Base-by-base conservation (phyloP, 1,140 invertebrate species). In the Manduca sexta region DNA sequence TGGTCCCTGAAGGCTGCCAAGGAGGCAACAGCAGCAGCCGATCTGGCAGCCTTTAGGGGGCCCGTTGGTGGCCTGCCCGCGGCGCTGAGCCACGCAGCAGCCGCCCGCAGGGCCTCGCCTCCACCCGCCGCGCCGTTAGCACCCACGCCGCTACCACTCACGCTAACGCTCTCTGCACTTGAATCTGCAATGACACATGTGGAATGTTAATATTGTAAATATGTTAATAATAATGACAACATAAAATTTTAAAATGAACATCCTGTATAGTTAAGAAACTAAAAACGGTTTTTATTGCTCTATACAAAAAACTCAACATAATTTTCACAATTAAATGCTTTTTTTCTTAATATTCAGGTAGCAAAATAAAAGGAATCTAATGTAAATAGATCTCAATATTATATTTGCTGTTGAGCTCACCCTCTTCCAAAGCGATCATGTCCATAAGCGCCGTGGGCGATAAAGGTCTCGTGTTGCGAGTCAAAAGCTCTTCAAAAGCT, bases 401-500 rank as follows among this genome's bases (percentile, higher is more conserved):
- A n/a, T n/a, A n/a, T n/a, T n/a, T n/a, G n/a, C n/a, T n/a, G n/a
- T n/a, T n/a, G n/a, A n/a, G n/a, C 40, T 35, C 81, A 90, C 94
- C 95, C 81, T 97, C 96, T 79, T 97, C 95, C 37, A 91, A 90
- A 52, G 91, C 91, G 39, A 97, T 92, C 46, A 97, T 87, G 84
- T 97, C 95, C 60, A 97, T 79, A 15, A 98, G 87, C 40, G 93
- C 90, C 4, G 96, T 93, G 0, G 96, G 92, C 18, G 95, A 91
- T 21, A 98, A 86, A 3, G 96, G 94, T 62, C 94, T 92, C 62
- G 95, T 96, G 84, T 98, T 93, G 50, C 94, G 91, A 45, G 91
- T 91, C 10, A 99, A 82, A 40, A 97, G 87, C 64, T 95, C 93
- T 64, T 95, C 92, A 78, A 98, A 98, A 70, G 98, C 95, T 56